phyloP scores from a whole-genome alignment of 2,113 vertebrate species.

The Myotis brandtii region DNA sequence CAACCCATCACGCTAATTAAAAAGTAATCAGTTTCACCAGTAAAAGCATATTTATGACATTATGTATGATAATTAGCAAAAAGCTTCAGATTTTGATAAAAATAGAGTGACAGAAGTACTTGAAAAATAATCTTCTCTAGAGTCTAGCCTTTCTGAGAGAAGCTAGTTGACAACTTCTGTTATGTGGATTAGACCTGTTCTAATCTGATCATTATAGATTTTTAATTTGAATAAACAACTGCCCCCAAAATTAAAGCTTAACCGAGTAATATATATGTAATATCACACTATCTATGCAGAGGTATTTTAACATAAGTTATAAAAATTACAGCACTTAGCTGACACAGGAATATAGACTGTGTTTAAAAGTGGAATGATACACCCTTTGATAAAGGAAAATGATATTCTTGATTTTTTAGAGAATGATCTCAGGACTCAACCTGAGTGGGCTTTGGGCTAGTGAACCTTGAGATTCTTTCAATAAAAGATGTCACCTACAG shows the following conservation, averaged over 20 bases:
- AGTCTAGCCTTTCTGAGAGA: not conserved
- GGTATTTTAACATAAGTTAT: not conserved
- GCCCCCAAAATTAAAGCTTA: not conserved
- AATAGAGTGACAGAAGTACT: constrained; percentile 27
- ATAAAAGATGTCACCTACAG: constrained; percentile 17
- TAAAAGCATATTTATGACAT: constrained; percentile 22
- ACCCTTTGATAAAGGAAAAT: not conserved
- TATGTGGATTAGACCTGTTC: not conserved
- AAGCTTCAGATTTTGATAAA: not conserved
- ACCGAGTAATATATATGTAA: not conserved
- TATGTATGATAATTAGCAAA: constrained; percentile 4
- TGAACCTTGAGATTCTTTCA: not conserved
- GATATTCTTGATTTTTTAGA: not conserved
- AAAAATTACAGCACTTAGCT: not conserved
- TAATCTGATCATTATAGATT: not conserved
- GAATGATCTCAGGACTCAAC: not conserved
- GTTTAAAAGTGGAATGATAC: not conserved
- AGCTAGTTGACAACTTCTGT: not conserved
- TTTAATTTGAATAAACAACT: constrained; percentile 7
- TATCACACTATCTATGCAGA: not conserved
- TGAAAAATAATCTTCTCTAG: not conserved
- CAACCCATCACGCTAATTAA: constrained; percentile 41
- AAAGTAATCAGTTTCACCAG: constrained; percentile 1
- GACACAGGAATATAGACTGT: not conserved
- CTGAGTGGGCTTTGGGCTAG: not conserved